Base-by-base conservation (phyloP, 2,113 vertebrate genomes). In the Nannobrachium achirus region DNA sequence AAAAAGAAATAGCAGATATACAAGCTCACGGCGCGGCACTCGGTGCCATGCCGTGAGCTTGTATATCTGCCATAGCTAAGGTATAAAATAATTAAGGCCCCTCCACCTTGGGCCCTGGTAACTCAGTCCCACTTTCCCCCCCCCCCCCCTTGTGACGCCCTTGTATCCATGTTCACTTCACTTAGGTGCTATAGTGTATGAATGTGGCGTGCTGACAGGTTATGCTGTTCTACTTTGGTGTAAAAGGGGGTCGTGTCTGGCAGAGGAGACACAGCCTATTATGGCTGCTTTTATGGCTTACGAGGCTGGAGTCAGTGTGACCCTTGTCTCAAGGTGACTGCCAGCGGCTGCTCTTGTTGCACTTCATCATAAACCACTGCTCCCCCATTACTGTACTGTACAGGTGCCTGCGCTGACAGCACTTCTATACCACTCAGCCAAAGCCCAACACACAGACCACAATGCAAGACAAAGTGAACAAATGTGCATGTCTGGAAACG, bases 241-340 rank as follows among this genome's bases (percentile, higher is more conserved):
- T 82, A 70, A 75, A 80, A 66, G 75, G 3, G 79, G 76, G 72
- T 80, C 56, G 20, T 79, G 78, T 82, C 83, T 82, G 53, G 66
- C 75, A 81, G 83, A 84, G 61, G 83, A 84, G 61, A 70, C 59
- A 73, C 67, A 86, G 58, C 75, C 78, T 83, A 85, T 91, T 88
- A 89, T 56, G 66, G 75, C 75, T 74, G 76, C 73, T 83, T n/a
- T 91, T 90, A 90, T 88, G 85, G 88, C 88, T 88, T 86, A 82
- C 77, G 74, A 75, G 80, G 82, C 79, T 81, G 75, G 63, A 78
- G n/a, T n/a, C n/a, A n/a, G 64, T 73, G 62, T 81, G 83, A 90
- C 86, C 86, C 81, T 76, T 76, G 70, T 87, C 79, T 89, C 86
- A 91, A 89, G 88, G 92, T 91, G 86, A 92, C 78, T 51, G 63